Evolutionary conservation across 2,797 vertebrate species (phyloP).

Genomic region (Meda fulgida): DNA sequence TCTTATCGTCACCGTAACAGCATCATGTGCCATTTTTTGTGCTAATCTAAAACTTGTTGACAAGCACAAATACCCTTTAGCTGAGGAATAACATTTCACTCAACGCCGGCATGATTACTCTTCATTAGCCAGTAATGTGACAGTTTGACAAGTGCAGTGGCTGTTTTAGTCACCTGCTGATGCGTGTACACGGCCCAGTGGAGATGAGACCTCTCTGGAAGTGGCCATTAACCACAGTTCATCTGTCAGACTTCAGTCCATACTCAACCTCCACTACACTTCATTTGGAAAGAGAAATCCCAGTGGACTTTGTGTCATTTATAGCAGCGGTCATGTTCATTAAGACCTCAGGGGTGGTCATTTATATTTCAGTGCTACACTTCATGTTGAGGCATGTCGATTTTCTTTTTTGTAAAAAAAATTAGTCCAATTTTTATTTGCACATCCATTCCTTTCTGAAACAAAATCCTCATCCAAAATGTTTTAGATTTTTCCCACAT

Average conservation of each 20-base stretch:
- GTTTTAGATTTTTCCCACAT: constrained; percentile 72
- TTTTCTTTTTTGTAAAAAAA: constrained; percentile 2
- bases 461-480: constrained; percentile 69
- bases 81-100: constrained; percentile 63
- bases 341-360: constrained; percentile 71
- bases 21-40: constrained; percentile 51
- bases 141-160: constrained; percentile 78
- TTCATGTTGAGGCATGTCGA: background rate
- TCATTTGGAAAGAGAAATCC: constrained; percentile 81
- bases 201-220: constrained; percentile 75
- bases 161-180: constrained; percentile 76
- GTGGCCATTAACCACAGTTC: constrained; percentile 74
- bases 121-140: constrained; percentile 79
- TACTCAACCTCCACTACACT: constrained; percentile 79
- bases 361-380: constrained; percentile 50
- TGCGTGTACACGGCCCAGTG: constrained; percentile 71
- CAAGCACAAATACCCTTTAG: constrained; percentile 61
- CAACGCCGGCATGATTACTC: constrained; percentile 68
- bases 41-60: constrained; percentile 58
- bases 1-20: constrained; percentile 47
- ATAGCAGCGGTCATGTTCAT: constrained; percentile 76
- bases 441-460: background rate
- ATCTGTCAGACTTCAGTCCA: constrained; percentile 76
- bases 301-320: constrained; percentile 77
- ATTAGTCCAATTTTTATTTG: background rate